Conservation (phyloP, 2,113 vertebrate genomes). For the Cairina moschata region DNA sequence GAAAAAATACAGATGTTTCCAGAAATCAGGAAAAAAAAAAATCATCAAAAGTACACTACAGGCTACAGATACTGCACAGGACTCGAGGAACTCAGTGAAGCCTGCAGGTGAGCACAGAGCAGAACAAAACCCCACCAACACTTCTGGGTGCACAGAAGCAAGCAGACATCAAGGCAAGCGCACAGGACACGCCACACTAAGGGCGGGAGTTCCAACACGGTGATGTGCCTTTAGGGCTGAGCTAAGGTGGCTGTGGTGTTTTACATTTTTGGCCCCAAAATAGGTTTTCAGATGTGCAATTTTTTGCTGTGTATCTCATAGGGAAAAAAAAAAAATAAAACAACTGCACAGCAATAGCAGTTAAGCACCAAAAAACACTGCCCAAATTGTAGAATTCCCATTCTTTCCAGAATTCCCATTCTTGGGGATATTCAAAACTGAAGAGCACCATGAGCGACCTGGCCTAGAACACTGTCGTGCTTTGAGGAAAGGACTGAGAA, state of each 20-base stretch:
- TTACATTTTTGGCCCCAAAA: background rate
- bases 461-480: background rate
- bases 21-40: background rate
- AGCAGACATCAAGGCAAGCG: background rate
- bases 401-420: background rate
- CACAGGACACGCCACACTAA: background rate
- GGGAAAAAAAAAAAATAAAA: background rate
- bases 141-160: background rate
- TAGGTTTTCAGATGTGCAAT: background rate
- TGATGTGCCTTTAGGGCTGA: background rate
- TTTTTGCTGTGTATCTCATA: background rate
- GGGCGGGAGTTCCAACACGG: background rate
- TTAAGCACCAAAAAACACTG: background rate
- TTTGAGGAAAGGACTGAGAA: background rate
- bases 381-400: background rate
- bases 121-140: background rate
- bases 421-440: background rate
- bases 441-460: background rate
- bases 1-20: background rate
- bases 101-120: background rate
- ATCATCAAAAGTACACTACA: background rate
- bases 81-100: background rate
- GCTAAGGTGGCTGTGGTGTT: background rate
- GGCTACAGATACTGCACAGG: background rate
- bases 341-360: background rate